Percentiles rank a stretch among this genome's conserved stretches.
Conservation (phyloP, 2,888 invertebrate genomes). For the Sycophila texana region DNA sequence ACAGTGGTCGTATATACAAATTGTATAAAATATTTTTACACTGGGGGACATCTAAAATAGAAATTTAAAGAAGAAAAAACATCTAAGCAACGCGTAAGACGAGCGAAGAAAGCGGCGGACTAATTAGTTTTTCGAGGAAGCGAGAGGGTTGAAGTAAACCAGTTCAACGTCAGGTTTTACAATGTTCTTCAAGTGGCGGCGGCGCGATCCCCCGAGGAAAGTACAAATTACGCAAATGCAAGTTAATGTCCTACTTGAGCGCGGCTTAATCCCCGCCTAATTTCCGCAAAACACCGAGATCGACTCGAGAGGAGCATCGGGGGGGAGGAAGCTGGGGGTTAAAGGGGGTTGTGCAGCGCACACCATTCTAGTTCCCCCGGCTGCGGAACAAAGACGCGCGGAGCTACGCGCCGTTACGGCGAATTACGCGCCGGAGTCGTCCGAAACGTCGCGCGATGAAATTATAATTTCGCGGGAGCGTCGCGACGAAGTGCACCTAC, state of each 20-base stretch:
- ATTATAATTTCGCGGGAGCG: slow-evolving; percentile 28
- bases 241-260: slow-evolving; percentile 48
- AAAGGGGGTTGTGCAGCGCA: not conserved
- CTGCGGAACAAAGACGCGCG: slow-evolving; percentile 29
- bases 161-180: slow-evolving; percentile 40
- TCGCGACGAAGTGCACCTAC: not conserved
- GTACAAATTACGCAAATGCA: slow-evolving; percentile 51
- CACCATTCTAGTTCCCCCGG: not conserved
- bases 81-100: too few species aligned
- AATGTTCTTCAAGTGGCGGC: slow-evolving; percentile 35
- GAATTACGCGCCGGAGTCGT: slow-evolving; percentile 26
- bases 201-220: slow-evolving; percentile 40
- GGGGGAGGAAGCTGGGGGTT: too few species aligned
- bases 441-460: not conserved
- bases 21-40: too few species aligned
- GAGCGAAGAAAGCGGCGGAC: too few species aligned
- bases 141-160: slow-evolving; percentile 23
- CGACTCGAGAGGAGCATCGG: slow-evolving; percentile 32
- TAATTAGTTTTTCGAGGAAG: not conserved
- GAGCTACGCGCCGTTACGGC: slow-evolving; percentile 5
- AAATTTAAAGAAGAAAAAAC: too few species aligned
- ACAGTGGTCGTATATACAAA: too few species aligned
- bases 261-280: slow-evolving; percentile 44
- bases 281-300: slow-evolving; percentile 47
- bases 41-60: too few species aligned